Evolutionary conservation across 2,888 invertebrate species (phyloP).

Genomic region (Ditula angustiorana): DNA sequence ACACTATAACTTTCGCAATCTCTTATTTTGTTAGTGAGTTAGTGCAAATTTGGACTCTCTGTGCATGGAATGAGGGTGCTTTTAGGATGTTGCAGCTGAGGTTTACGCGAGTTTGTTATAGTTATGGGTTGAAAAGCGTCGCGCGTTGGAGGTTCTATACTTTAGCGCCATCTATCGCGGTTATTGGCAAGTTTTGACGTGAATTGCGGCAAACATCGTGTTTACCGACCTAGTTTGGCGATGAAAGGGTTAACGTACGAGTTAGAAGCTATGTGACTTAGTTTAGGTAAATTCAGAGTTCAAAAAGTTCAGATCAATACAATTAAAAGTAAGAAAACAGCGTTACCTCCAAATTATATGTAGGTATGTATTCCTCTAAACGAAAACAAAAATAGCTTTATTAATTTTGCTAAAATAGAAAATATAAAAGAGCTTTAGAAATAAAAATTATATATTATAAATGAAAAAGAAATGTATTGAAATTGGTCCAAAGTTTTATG

Average conservation of each 20-base stretch:
- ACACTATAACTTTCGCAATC: neutral
- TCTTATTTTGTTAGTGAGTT: neutral
- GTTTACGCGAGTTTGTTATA: slow-evolving; percentile 9
- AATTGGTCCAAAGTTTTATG: no score
- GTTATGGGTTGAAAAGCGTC: slow-evolving; percentile 9
- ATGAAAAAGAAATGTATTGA: no score
- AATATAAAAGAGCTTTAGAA: no score
- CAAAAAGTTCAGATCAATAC: neutral
- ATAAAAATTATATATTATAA: no score
- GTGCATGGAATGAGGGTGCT: neutral
- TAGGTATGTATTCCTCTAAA: no score
- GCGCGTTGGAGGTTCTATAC: slow-evolving; percentile 58
- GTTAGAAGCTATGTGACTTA: neutral
- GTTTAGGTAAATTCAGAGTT: neutral
- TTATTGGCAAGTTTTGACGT: slow-evolving; percentile 74
- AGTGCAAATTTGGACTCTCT: neutral
- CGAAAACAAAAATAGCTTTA: no score
- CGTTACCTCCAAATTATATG: no score
- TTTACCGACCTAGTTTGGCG: slow-evolving; percentile 70
- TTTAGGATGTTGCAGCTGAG: neutral
- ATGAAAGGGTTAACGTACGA: slow-evolving; percentile 41
- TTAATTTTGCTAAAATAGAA: no score
- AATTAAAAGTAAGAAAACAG: no score
- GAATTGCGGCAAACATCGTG: slow-evolving; percentile 58
- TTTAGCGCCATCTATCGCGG: slow-evolving; percentile 76